Evolutionary conservation across 2,797 vertebrate genomes (phyloP), one percentile per base, ranked within the genome.

Genomic region (Etheostoma perlongum): DNA sequence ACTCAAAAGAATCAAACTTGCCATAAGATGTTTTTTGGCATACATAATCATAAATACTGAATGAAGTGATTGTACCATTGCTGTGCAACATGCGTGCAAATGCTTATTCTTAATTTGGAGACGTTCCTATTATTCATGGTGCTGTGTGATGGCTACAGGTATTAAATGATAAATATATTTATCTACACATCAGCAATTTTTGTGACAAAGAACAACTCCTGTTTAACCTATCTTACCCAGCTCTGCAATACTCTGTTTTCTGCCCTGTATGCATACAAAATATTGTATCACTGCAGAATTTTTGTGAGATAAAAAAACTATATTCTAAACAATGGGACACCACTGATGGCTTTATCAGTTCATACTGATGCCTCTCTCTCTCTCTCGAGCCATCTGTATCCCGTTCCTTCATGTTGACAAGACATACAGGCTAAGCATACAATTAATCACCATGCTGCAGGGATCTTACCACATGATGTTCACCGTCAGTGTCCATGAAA

Each of bases 401-500:
- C 57, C 6, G 19, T 57, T 59, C 33, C 55, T 25, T 57, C 42
- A 57, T 13, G 10, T 21, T 58, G 53, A 69, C 53, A 58, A 21
- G 54, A 57, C 44, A 48, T 48, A 58, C 48, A 48, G 36, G 36
- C 36, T 40, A 12, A 57, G 18, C 16, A 62, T 48, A 58, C 58
- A 60, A 60, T 42, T 60, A 60, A 69, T 69, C 67, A 48, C 44
- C 19, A 48, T 25, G 19, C 67, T 59, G 40, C 44, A 1, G 63
- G 70, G 68, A 40, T 57, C 76, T 54, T 49, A 60, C 57, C 57
- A 52, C 59, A 82, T 82, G 68, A 77, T 63, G 40, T 68, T 73
- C 79, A 72, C 64, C 68, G 64, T 59, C 15, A 68, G 64, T 73
- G 59, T 64, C 44, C 74, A 67, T 63, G 62, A 64, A 78, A 78